Evolutionary conservation across 2,113 vertebrate species (phyloP), one percentile per base, ranked within the genome.

Genomic region (Climacteris rufus): DNA sequence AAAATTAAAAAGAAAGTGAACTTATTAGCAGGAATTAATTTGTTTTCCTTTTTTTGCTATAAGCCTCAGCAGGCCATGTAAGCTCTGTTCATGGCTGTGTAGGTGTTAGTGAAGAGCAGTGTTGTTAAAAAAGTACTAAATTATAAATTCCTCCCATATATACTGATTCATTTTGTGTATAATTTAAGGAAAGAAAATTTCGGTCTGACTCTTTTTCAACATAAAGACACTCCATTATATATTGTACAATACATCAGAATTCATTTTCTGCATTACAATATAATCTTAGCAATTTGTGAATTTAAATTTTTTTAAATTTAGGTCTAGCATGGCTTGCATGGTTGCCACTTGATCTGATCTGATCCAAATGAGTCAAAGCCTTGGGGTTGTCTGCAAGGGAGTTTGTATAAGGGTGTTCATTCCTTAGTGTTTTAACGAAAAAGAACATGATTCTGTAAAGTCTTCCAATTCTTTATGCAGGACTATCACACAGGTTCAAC

Each of bases 81-180:
- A 96, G 81, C 59, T 94, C 93, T 97, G 95, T 94, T 98, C 94
- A 78, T 60, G 89, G 78, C 31, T 8, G 22, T 44, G 94, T 98
- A 97, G 98, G 98, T 98, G 98, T 97, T 96, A 75, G 89, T 95
- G 89, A 98, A 97, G 87, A 96, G 88, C 90, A 91, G 65, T 91
- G 90, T 90, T 96, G 97, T 90, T 97, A 97, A 97, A 97, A 97
- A 96, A 92, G 95, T 85, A 94, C 94, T 74, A 70, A 93, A 97
- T 98, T 97, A 97, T 88, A 83, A 97, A 98, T 98, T 97, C 96
- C 92, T 97, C 97, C 96, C 95, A 89, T 97, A 96, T 96, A 97
- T 77, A 96, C 49, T 97, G 96, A 98, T 96, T 97, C 97, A 97
- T 54, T 97, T 92, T 96, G 52, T 93, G 90, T 90, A 59, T 94